Conservation (phyloP, 2,113 vertebrate genomes). For the Ophthalmolycus amberensis region DNA sequence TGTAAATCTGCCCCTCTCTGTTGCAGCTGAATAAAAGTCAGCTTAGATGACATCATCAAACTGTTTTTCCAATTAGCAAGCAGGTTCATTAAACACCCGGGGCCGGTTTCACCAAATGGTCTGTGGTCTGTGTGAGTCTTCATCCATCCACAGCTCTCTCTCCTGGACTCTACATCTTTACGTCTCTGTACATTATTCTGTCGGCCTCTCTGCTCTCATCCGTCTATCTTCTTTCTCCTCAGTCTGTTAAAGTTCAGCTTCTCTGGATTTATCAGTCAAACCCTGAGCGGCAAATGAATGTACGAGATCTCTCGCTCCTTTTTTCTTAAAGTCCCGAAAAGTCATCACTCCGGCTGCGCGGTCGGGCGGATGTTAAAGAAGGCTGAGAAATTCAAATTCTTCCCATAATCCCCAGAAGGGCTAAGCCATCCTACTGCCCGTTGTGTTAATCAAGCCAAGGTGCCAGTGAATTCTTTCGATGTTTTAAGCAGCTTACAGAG, state of each 20-base stretch:
- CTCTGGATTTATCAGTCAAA: slow-evolving; percentile 49
- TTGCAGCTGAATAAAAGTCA: background rate
- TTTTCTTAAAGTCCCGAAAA: slow-evolving; percentile 17
- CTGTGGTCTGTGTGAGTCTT: background rate
- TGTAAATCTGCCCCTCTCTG: background rate
- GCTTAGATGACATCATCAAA: background rate
- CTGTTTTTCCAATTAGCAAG: background rate
- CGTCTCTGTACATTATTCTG: slow-evolving; percentile 5
- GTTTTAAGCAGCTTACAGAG: slow-evolving; percentile 81
- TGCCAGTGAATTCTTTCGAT: slow-evolving; percentile 77
- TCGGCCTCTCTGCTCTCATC: slow-evolving; percentile 4
- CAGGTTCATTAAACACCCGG: background rate
- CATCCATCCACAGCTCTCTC: background rate
- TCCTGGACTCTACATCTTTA: slow-evolving; percentile 21
- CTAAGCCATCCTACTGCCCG: slow-evolving; percentile 61
- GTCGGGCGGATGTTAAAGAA: slow-evolving; percentile 50
- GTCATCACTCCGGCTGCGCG: slow-evolving; percentile 45
- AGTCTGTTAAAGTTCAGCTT: slow-evolving; percentile 36
- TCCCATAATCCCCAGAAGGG: slow-evolving; percentile 70
- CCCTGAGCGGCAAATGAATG: slow-evolving; percentile 45
- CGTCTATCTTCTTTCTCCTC: background rate
- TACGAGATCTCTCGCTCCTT: slow-evolving; percentile 20
- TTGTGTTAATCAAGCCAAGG: slow-evolving; percentile 69
- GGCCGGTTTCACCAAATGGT: too few species aligned
- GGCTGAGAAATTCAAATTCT: slow-evolving; percentile 75